Evolutionary conservation across 1,140 invertebrate species (phyloP).

Genomic region (Helicoverpa armigera): DNA sequence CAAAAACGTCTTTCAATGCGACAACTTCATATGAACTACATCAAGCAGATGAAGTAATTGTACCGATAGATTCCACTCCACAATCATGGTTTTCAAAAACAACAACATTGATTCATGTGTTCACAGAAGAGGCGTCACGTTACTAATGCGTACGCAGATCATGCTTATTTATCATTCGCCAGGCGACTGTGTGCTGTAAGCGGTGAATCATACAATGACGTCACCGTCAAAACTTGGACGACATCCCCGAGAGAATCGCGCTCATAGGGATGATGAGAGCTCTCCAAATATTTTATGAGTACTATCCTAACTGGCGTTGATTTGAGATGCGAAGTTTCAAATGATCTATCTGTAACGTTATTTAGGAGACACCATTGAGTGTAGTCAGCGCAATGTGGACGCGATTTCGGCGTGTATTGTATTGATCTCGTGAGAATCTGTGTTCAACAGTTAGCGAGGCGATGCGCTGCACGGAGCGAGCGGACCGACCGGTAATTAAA

Average conservation of each 20-base stretch:
- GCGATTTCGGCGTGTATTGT: constrained; percentile 13
- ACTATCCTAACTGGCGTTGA: too few relatives aligned
- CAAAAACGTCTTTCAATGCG: not conserved
- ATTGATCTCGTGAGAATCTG: constrained; percentile 26
- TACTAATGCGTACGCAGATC: constrained; percentile 8
- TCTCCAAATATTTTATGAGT: too few relatives aligned
- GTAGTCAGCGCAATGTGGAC: not conserved
- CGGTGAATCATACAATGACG: constrained; percentile 24
- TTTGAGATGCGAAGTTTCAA: too few relatives aligned
- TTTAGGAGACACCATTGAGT: not conserved
- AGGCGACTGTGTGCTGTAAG: not conserved
- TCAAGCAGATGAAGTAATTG: not conserved
- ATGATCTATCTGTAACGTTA: too few relatives aligned
- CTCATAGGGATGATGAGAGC: not conserved
- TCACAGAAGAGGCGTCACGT: constrained; percentile 15
- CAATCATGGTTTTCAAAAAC: constrained; percentile 1
- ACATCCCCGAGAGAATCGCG: not conserved
- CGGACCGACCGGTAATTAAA: constrained; percentile 30
- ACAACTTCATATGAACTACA: not conserved
- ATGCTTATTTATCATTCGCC: constrained; percentile 9
- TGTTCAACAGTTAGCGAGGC: constrained; percentile 16
- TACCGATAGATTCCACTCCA: not conserved
- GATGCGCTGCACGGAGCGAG: not conserved
- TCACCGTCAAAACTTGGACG: constrained; percentile 4
- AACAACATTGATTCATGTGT: constrained; percentile 31